Conservation (phyloP, 2,888 invertebrate genomes). For the Ernsta delagoae region DNA sequence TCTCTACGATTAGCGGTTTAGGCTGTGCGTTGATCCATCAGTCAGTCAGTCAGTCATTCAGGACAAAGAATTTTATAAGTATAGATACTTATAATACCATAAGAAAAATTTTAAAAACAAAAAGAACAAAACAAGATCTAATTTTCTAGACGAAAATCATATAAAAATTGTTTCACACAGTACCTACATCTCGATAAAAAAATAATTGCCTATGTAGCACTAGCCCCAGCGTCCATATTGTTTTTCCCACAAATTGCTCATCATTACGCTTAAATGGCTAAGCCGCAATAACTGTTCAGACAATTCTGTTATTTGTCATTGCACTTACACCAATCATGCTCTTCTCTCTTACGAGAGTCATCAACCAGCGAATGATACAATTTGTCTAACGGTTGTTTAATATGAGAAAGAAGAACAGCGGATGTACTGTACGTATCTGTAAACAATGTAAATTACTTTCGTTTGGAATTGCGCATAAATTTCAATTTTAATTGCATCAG, state of each 20-base stretch:
- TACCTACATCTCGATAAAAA: neutral
- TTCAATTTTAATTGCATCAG: neutral
- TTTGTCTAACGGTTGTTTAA: constrained; percentile 37
- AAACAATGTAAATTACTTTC: neutral
- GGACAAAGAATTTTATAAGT: too few species aligned
- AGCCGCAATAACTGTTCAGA: constrained; percentile 58
- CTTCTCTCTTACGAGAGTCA: constrained; percentile 30
- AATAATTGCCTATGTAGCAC: constrained; percentile 52
- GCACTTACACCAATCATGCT: constrained; percentile 34
- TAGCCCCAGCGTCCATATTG: constrained; percentile 71
- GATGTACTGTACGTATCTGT: constrained; percentile 1
- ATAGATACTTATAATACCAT: too few species aligned
- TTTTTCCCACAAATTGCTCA: constrained; percentile 72
- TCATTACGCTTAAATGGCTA: constrained; percentile 68
- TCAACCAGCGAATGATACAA: constrained; percentile 37
- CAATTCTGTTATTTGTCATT: constrained; percentile 46
- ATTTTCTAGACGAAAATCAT: neutral
- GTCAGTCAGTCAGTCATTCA: too few species aligned
- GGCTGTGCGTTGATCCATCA: too few species aligned
- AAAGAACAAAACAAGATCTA: neutral
- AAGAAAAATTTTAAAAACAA: too few species aligned
- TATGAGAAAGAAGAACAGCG: constrained; percentile 28
- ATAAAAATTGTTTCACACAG: neutral
- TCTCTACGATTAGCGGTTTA: too few species aligned
- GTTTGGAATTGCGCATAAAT: constrained; percentile 2